Evolutionary conservation across 2,797 vertebrate genomes (phyloP), one percentile per base, ranked within the genome.

Genomic region (Ammospiza maritima): DNA sequence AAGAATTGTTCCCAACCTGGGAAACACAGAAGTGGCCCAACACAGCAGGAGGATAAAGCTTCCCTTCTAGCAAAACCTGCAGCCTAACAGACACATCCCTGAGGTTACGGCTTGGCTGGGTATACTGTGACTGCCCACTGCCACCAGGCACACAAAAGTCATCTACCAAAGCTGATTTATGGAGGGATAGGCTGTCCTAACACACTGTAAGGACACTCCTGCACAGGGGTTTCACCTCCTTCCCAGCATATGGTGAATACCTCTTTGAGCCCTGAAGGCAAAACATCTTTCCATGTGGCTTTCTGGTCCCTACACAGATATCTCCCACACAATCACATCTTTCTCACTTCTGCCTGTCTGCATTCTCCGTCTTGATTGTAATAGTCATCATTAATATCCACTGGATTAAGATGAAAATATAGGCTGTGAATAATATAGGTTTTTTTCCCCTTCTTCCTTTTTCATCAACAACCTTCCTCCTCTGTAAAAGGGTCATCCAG

Each of bases 401-500:
- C 44, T 47, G 36, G 71, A 76, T 92, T 71, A 25, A 76, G 62
- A 83, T 62, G n/a, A 92, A 94, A 83, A 90, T 47, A 72, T 0
- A 93, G 61, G 45, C 72, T 84, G 36, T 10, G 60, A 94, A 94
- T 78, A 84, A 45, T 44, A 89, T 8, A 34, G 1, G 0, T 2
- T 42, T 16, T 45, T 50, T 80, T 60, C 7, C 14, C 16, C 32
- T 82, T 71, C 20, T 8, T 11, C 16, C 4, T 13, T 32, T 44
- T 19, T 67, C 12, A 90, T 90, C 42, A 85, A 57, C 61, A 87
- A 48, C 70, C 32, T 96, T 95, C 64, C 51, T 79, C 38, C 47
- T 61, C 90, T 91, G 73, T 84, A 89, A 96, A 96, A 95, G 78
- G 48, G 47, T 45, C 64, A 75, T 61, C 80, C 84, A 88, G 74